These are phyloP conservation scores for Lophotis ruficrista DNA, from an alignment of 2,113 vertebrate genomes.

Conservation along the genomic window DNA sequence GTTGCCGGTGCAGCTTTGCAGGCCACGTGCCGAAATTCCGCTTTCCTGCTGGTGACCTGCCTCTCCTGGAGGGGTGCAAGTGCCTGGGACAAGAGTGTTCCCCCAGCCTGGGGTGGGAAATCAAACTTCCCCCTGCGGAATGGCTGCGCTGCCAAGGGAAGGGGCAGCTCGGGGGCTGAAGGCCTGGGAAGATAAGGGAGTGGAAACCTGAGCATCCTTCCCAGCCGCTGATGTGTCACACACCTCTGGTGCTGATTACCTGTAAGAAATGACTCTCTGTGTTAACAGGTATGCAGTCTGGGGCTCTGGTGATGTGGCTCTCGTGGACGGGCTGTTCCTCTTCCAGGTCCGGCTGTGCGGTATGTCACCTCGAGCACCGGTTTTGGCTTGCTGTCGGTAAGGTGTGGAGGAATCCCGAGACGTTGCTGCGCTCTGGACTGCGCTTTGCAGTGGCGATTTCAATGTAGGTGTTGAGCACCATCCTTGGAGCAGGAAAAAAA, in stretches of 20 bases:
- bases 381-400: neutral
- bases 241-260: neutral
- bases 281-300: rapidly evolving
- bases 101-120: neutral
- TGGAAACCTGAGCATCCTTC: neutral
- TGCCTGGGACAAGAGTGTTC: neutral
- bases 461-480: rapidly evolving
- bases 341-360: neutral
- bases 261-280: neutral
- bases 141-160: neutral
- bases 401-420: neutral
- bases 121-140: neutral
- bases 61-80: neutral
- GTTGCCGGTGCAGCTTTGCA: neutral
- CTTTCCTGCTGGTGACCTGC: neutral
- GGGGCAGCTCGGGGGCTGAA: neutral
- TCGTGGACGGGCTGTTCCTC: neutral
- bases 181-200: too few relatives aligned
- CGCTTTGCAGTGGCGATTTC: neutral
- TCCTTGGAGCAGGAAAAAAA: neutral
- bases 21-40: neutral
- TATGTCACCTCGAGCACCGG: rapidly evolving
- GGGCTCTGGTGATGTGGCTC: neutral
- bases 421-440: neutral
- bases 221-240: neutral